Evolutionary conservation across 2,888 invertebrate genomes (phyloP), one percentile per base, ranked within the genome.

Genomic region (Cylindroiulus punctatus): DNA sequence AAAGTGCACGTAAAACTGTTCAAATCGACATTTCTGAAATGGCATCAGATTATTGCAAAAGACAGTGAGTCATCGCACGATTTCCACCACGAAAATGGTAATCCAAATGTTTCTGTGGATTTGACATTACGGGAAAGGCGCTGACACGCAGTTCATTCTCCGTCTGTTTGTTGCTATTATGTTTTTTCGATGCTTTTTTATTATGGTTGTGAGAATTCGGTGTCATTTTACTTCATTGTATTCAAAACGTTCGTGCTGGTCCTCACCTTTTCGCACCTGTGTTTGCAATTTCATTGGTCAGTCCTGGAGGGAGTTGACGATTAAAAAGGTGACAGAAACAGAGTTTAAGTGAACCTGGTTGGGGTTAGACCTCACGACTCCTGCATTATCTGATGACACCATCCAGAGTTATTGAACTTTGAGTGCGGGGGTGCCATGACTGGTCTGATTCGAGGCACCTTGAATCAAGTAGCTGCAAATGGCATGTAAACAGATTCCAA

Each of bases 231-330:
- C 57, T 4, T 0, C 57, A 57, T 57, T 57, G 57, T 57, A 57
- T 57, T 57, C 57, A 57, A 57, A 57, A 57, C 57, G n/a, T 19
- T 19, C 2, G 14, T 57, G 57, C n/a, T n/a, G 57, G 19, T n/a
- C 57, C 57, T 57, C 57, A 57, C n/a, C 57, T 57, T 57, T 57
- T 57, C 57, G 8, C 57, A 57, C 57, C 57, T 57, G 57, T n/a
- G n/a, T 57, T 57, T 57, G n/a, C 57, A 57, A 19, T 57, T 19
- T 57, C 57, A 57, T 57, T n/a, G 57, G 57, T 57, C n/a, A 2
- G 7, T 7, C 36, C 36, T 36, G 57, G 57, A 57, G 57, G n/a
- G 57, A 57, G 57, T 57, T 57, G n/a, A 57, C 57, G 2, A 14
- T 57, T n/a, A 57, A 57, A 57, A 57, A 57, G n/a, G n/a, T 19